A percentile compares a stretch with the other conserved stretches of the same genome.
phyloP scores from a whole-genome alignment of 2,797 vertebrate species.

The Sciaenops ocellatus region DNA sequence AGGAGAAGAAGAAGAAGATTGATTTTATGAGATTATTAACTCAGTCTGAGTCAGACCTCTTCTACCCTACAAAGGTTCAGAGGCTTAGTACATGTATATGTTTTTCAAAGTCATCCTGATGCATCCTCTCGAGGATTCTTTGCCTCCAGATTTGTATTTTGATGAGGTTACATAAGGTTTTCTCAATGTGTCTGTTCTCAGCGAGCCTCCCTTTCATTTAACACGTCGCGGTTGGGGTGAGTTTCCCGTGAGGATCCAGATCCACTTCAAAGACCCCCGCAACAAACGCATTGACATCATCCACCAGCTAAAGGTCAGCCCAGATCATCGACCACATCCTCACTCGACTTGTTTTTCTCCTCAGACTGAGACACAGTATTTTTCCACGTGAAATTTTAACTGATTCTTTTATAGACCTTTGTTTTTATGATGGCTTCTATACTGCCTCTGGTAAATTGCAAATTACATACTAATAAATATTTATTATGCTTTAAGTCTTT shows the following conservation, averaged over 20 bases:
- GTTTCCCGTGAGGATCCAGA: slow-evolving; percentile 98
- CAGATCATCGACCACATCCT: slow-evolving; percentile 12
- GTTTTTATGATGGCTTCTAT: neutral
- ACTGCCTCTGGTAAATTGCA: neutral
- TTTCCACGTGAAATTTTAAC: neutral
- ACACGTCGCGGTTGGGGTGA: slow-evolving; percentile 99
- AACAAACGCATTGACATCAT: slow-evolving; percentile 99
- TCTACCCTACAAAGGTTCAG: too few species aligned
- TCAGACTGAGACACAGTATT: neutral
- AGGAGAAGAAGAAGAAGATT: slow-evolving; percentile 46
- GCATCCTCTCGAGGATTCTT: neutral
- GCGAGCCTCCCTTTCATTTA: slow-evolving; percentile 97
- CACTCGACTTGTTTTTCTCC: slow-evolving; percentile 16
- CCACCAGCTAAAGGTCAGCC: slow-evolving; percentile 96
- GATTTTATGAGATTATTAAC: slow-evolving; percentile 58
- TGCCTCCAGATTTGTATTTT: slow-evolving; percentile 29
- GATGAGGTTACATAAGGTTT: slow-evolving; percentile 59
- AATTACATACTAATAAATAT: neutral
- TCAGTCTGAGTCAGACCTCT: slow-evolving; percentile 17
- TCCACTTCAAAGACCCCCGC: slow-evolving; percentile 98
- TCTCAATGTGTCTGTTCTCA: slow-evolving; percentile 74
- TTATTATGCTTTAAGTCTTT: neutral
- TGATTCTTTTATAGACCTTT: neutral
- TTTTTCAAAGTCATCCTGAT: slow-evolving; percentile 14
- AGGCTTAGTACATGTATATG: too few species aligned